A percentile compares a stretch with the other conserved stretches of the same genome.
These are phyloP conservation scores for Nixonia krombeini DNA, from an alignment of 1,140 invertebrate genomes.

Conservation along the genomic window DNA sequence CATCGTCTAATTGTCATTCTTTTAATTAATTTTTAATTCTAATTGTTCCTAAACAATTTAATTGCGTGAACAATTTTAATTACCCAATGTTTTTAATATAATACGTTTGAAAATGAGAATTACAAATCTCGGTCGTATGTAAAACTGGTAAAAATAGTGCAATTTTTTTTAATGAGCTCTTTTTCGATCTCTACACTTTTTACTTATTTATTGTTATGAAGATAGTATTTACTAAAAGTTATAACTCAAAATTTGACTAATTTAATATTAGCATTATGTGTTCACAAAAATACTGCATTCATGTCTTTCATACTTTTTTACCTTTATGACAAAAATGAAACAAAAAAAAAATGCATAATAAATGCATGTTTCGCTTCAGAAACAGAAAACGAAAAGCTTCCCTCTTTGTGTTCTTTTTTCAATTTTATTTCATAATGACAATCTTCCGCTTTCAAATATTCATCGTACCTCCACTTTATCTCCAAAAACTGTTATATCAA, in stretches of 20 bases:
- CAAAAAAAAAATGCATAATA: background rate
- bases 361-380: constrained; percentile 20
- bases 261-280: too few species aligned
- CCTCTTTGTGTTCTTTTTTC: constrained; percentile 36
- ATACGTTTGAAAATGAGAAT: constrained; percentile 10
- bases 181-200: too few species aligned
- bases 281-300: background rate
- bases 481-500: too few species aligned
- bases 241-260: too few species aligned
- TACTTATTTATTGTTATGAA: too few species aligned
- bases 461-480: too few species aligned
- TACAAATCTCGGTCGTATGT: too few species aligned
- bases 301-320: background rate
- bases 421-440: constrained; percentile 19
- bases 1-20: constrained; percentile 10
- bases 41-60: constrained; percentile 2
- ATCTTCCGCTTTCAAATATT: constrained; percentile 2
- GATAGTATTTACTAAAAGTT: too few species aligned
- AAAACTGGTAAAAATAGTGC: too few species aligned
- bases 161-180: too few species aligned
- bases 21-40: constrained; percentile 21
- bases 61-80: constrained; percentile 2
- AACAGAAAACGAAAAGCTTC: constrained; percentile 29
- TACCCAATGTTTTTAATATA: background rate
- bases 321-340: background rate